A percentile compares a stretch with the other conserved stretches of the same genome.
These are phyloP conservation scores for Grus americana DNA, from an alignment of 2,113 vertebrate genomes.

Conservation along the genomic window DNA sequence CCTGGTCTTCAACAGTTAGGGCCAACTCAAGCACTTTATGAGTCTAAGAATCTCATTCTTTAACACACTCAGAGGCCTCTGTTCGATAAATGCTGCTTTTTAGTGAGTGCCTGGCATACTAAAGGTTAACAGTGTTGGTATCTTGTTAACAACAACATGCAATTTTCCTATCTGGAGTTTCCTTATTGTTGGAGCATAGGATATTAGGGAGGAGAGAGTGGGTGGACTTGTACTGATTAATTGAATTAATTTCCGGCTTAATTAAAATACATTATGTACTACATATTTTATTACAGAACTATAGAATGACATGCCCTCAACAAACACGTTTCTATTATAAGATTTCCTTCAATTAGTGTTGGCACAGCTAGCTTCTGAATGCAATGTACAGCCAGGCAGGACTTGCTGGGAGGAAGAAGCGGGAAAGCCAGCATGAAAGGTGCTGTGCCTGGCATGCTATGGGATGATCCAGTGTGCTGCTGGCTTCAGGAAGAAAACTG, in stretches of 20 bases:
- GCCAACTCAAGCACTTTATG: background rate
- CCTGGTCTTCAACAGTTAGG: background rate
- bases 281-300: slow-evolving; percentile 8
- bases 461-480: background rate
- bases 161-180: background rate
- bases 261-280: slow-evolving; percentile 22
- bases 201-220: background rate
- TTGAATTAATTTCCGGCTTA: slow-evolving; percentile 30
- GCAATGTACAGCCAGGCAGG: accelerated
- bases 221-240: slow-evolving; percentile 20
- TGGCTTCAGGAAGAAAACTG: background rate
- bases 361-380: background rate
- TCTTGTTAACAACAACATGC: background rate
- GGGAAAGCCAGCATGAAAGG: background rate
- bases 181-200: background rate
- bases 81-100: background rate
- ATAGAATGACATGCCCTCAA: background rate
- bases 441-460: background rate
- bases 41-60: background rate
- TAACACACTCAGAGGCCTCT: background rate
- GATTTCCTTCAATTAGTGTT: background rate
- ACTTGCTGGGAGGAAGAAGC: background rate
- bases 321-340: background rate
- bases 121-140: background rate
- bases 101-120: background rate